phyloP scores from a whole-genome alignment of 37 sponge, comb jelly and placozoan species.

The Ianthella basta region DNA sequence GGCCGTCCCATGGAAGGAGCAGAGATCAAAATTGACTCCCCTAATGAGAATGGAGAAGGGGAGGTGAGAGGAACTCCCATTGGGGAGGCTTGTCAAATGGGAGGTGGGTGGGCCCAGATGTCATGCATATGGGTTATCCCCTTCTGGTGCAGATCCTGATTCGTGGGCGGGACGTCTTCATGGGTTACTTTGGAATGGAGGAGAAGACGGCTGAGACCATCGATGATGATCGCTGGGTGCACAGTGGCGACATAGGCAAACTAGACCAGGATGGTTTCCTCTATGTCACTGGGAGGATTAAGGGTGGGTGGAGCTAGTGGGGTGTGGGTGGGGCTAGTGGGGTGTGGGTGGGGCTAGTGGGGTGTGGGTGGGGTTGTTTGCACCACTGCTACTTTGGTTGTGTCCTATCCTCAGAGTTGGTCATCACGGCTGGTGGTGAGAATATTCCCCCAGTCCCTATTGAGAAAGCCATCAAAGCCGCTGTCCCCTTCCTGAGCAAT shows the following conservation, averaged over 20 bases:
- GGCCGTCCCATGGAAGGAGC: slow-evolving; percentile 65
- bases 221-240: slow-evolving; percentile 92
- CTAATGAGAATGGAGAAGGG: slow-evolving; percentile 87
- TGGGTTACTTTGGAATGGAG: slow-evolving; percentile 90
- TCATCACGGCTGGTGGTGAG: slow-evolving; percentile 90
- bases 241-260: slow-evolving; percentile 89
- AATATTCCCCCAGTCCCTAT: slow-evolving; percentile 84
- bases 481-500: slow-evolving; percentile 72
- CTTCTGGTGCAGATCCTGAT: slow-evolving; percentile 59
- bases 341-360: too few species aligned
- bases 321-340: too few species aligned
- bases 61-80: slow-evolving; percentile 52
- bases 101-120: too few species aligned
- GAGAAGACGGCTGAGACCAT: slow-evolving; percentile 88
- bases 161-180: slow-evolving; percentile 89
- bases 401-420: slow-evolving; percentile 52
- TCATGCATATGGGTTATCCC: not conserved
- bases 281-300: slow-evolving; percentile 60
- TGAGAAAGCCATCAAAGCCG: slow-evolving; percentile 64
- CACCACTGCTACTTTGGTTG: not conserved
- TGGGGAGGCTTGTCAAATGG: too few species aligned
- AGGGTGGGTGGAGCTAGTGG: slow-evolving; percentile 30
- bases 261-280: slow-evolving; percentile 62
- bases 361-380: too few species aligned
- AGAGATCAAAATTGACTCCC: slow-evolving; percentile 67